Evolutionary conservation across 2,113 vertebrate genomes (phyloP).

Genomic region (Pogonocichla stellata): DNA sequence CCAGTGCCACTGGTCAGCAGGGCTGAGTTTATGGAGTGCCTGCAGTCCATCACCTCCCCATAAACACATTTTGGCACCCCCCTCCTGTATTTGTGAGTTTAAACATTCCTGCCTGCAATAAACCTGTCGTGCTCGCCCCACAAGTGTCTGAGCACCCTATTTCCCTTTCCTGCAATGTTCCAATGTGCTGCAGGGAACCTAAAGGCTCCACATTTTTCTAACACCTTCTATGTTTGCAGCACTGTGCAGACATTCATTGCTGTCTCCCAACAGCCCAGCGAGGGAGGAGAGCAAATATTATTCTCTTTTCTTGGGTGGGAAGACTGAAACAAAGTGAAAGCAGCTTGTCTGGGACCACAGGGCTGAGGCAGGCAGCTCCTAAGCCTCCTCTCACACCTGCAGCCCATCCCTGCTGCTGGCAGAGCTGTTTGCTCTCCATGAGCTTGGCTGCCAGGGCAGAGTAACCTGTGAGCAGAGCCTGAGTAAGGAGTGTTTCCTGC

Average conservation of each 20-base stretch:
- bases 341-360: neutral
- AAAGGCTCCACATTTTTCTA: neutral
- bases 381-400: neutral
- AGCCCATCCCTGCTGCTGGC: neutral
- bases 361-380: neutral
- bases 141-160: neutral
- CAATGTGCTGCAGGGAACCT: neutral
- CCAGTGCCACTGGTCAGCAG: neutral
- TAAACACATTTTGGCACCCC: neutral
- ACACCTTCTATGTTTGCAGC: conserved; percentile 18
- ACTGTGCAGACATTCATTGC: conserved; percentile 30
- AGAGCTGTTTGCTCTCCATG: accelerated
- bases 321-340: neutral
- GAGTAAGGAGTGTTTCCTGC: neutral
- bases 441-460: neutral
- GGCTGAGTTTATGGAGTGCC: neutral
- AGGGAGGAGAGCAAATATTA: conserved; percentile 18
- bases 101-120: conserved; percentile 36
- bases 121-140: neutral
- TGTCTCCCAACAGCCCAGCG: neutral
- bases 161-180: conserved; percentile 15
- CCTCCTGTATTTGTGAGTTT: neutral
- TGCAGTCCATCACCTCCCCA: neutral
- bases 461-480: neutral
- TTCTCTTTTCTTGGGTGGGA: neutral